Base-by-base conservation (phyloP, 1,140 invertebrate genomes). In the Formica selysi region DNA sequence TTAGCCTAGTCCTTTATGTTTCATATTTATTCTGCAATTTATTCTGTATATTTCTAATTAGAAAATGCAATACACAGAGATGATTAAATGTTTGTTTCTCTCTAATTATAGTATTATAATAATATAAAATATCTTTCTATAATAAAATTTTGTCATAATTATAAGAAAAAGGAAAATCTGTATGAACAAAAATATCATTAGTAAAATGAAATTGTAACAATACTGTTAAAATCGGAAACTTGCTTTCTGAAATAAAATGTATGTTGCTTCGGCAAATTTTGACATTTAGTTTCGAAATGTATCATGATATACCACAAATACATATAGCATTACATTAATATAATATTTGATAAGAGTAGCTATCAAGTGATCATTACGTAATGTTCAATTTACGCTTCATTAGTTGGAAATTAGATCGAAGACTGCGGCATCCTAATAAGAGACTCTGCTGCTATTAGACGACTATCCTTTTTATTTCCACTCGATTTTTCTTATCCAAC, bases 381-480 rank as follows among this genome's bases (percentile, higher is more conserved):
- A 74, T 3, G 19, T 16, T 81, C 32, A 11, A 13, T 5, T 8
- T 81, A 67, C 38, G 36, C 68, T 70, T 70, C 36, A 57, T 74
- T 83, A 48, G 6, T 73, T 83, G 38, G 13, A 61, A 83, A 83
- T 83, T 62, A 83, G 68, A 83, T 62, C 44, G 54, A 44, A 74
- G 11, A 1, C 13, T 10, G n/a, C 32, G 61, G 29, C 0, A 54
- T 11, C 22, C 36, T 81, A 81, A 73, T 36, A 13, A 70, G 51
- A 48, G 7, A 38, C 2, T 29, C 36, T 29, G 19, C 59, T 44
- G 71, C 67, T 85, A 64, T 86, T 86, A 80, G 41, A 16, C 32
- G 48, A 32, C 32, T 57, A 54, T 89, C 41, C 29, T 76, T n/a
- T 90, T 90, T 90, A 89, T 70, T 85, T 85, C 70, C 22, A 76